phyloP scores from a whole-genome alignment of 1,140 invertebrate species.

The Drosophila azteca region DNA sequence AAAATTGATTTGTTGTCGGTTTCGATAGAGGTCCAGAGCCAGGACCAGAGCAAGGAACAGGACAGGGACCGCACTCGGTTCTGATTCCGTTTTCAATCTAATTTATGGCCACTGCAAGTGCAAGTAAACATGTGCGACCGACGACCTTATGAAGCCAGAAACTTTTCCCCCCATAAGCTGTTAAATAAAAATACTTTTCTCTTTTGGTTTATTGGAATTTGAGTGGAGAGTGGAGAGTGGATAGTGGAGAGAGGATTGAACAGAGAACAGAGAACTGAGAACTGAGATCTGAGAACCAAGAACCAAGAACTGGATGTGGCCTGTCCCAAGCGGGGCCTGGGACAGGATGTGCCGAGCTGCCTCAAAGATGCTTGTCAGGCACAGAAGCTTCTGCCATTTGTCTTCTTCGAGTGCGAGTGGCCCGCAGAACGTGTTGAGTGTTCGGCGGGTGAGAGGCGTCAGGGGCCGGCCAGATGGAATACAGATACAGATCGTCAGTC shows the following conservation, averaged over 20 bases:
- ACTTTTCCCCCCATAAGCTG: slow-evolving; percentile 50
- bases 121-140: slow-evolving; percentile 83
- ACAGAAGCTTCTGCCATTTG: slow-evolving; percentile 68
- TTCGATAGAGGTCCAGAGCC: slow-evolving; percentile 45
- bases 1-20: slow-evolving; percentile 83
- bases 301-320: slow-evolving; percentile 17
- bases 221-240: slow-evolving; percentile 33
- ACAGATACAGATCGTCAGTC: slow-evolving; percentile 54
- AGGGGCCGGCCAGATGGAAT: slow-evolving; percentile 23
- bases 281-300: too few relatives aligned
- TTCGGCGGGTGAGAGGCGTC: slow-evolving; percentile 8
- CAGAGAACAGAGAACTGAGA: too few relatives aligned
- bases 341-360: slow-evolving; percentile 51
- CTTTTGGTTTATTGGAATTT: slow-evolving; percentile 66
- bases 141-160: slow-evolving; percentile 79
- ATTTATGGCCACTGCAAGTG: slow-evolving; percentile 76
- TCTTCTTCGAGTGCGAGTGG: slow-evolving; percentile 55
- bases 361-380: slow-evolving; percentile 54
- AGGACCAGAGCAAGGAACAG: slow-evolving; percentile 1
- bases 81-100: slow-evolving; percentile 76
- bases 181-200: slow-evolving; percentile 69
- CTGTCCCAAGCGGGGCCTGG: not conserved
- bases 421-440: slow-evolving; percentile 54
- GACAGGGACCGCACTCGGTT: slow-evolving; percentile 21
- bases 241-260: too few relatives aligned